Evolutionary conservation across 35 echinoderm and acorn worm species (phyloP).

Genomic region (Nesometra sesokonis): DNA sequence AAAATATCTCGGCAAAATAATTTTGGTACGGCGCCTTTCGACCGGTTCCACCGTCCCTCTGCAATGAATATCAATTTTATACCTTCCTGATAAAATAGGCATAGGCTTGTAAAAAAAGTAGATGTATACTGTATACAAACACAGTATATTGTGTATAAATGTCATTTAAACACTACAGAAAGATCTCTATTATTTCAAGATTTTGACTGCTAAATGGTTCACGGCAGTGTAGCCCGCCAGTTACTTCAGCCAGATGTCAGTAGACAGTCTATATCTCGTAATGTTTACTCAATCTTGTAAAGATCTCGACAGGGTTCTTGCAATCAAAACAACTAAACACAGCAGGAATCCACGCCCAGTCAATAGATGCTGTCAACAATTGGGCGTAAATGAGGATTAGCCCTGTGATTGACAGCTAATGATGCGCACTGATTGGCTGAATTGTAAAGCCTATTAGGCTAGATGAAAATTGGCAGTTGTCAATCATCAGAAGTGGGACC

Average conservation of each 20-base stretch:
- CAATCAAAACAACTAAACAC: neutral
- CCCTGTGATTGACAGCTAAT: neutral
- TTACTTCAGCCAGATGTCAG: neutral
- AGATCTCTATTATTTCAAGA: no score
- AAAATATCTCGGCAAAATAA: no score
- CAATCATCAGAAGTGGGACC: neutral
- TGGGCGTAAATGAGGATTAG: neutral
- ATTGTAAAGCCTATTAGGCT: neutral
- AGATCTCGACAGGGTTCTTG: neutral
- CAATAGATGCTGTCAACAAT: neutral
- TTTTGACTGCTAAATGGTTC: no score
- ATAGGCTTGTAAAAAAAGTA: no score
- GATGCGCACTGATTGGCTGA: neutral
- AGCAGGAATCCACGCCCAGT: neutral
- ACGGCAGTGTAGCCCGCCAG: no score
- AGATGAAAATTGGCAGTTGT: neutral
- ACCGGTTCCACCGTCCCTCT: no score
- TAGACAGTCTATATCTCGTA: neutral
- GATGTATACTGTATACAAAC: no score
- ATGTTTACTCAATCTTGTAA: neutral
- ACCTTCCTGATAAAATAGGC: no score
- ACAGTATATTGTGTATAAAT: no score
- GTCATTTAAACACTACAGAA: no score
- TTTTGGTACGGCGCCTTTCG: no score
- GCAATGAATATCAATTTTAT: no score